Percentiles rank a stretch among this genome's conserved stretches.
Evolutionary conservation across 2,888 invertebrate genomes (phyloP).

Genomic region (Acanthacorydalis orientalis): DNA sequence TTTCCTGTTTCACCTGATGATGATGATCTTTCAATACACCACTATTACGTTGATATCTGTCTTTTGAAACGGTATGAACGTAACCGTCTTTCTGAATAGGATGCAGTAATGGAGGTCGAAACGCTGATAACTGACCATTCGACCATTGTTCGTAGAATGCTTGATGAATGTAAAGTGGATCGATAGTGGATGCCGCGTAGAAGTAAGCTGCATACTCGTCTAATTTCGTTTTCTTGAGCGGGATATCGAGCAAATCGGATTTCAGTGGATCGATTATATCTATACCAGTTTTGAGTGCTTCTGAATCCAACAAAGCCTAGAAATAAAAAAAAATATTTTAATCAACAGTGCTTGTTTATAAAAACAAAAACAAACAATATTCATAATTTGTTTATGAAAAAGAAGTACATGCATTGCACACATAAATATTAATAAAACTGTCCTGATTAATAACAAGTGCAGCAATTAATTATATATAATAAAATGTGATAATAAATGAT

Average conservation of each 20-base stretch:
- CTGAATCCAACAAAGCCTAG: too few relatives aligned
- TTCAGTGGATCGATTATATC: conserved; percentile 8
- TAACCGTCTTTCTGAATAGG: conserved; percentile 15
- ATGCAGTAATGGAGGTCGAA: conserved; percentile 36
- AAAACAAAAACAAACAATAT: too few relatives aligned
- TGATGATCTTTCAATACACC: background rate
- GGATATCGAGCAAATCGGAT: conserved; percentile 31
- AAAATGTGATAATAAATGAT: too few relatives aligned
- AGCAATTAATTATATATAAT: too few relatives aligned
- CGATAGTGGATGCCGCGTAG: conserved; percentile 23
- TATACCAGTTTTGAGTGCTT: too few relatives aligned
- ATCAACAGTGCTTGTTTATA: too few relatives aligned
- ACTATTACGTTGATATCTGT: background rate
- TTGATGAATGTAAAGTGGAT: conserved; percentile 24
- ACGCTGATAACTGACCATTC: conserved; percentile 35
- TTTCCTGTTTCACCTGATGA: conserved; percentile 4
- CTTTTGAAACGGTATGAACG: conserved; percentile 18
- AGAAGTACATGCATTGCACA: too few relatives aligned
- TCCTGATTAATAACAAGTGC: too few relatives aligned
- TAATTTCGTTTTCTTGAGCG: conserved; percentile 46
- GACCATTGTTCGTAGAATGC: conserved; percentile 23
- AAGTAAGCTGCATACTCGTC: conserved; percentile 35
- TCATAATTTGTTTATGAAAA: too few relatives aligned
- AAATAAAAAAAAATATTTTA: too few relatives aligned
- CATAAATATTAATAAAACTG: too few relatives aligned